Evolutionary conservation across 1,140 invertebrate genomes (phyloP).

Genomic region (Drosophila kikkawai): DNA sequence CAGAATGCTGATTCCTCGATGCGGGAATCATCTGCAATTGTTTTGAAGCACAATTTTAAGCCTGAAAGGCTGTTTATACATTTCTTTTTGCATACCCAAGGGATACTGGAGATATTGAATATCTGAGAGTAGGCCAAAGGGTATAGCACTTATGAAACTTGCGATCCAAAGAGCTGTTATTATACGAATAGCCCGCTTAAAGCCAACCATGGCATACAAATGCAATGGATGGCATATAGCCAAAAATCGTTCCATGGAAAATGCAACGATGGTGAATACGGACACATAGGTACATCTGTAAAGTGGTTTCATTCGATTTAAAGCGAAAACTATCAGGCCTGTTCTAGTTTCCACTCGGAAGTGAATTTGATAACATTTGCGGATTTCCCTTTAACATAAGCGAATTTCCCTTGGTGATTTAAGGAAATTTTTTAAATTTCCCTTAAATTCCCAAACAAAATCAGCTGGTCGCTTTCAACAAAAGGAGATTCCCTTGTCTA

Average conservation of each 20-base stretch:
- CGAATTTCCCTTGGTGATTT: too few species aligned
- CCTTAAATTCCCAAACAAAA: too few species aligned
- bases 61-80: too few species aligned
- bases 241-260: conserved; percentile 94
- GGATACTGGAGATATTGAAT: conserved; percentile 91
- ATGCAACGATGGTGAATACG: conserved; percentile 95
- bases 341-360: too few species aligned
- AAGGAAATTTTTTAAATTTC: too few species aligned
- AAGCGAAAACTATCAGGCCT: neutral
- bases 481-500: too few species aligned
- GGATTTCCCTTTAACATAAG: too few species aligned
- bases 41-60: neutral
- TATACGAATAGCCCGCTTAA: conserved; percentile 92
- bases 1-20: conserved; percentile 91
- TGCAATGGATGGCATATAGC: conserved; percentile 96
- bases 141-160: conserved; percentile 91
- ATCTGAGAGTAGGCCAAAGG: conserved; percentile 90
- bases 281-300: conserved; percentile 94
- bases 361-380: too few species aligned
- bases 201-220: conserved; percentile 91
- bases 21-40: conserved; percentile 80
- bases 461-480: too few species aligned
- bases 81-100: conserved; percentile 85
- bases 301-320: neutral
- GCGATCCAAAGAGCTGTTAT: conserved; percentile 92